A percentile compares a stretch with the other conserved stretches of the same genome.
These are phyloP conservation scores for Pollenia labialis DNA, from an alignment of 2,888 invertebrate genomes.

Conservation along the genomic window DNA sequence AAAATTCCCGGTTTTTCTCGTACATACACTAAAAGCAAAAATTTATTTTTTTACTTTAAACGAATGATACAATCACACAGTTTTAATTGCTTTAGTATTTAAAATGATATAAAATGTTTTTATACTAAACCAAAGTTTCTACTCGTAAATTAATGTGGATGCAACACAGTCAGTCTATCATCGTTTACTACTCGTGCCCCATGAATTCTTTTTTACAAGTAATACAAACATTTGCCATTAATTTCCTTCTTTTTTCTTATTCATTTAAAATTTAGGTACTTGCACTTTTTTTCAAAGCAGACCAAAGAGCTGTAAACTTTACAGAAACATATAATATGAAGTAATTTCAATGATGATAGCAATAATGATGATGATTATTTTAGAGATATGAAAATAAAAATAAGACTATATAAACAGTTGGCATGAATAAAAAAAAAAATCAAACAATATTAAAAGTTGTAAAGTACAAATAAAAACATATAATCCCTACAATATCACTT, in stretches of 20 bases:
- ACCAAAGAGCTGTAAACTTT: neutral
- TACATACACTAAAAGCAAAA: no score
- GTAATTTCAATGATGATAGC: slow-evolving; percentile 57
- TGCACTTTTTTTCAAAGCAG: slow-evolving; percentile 7
- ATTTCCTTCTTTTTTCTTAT: slow-evolving; percentile 1
- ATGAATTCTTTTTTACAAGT: slow-evolving; percentile 28
- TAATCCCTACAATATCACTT: neutral
- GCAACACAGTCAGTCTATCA: slow-evolving; percentile 9
- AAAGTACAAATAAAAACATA: slow-evolving; percentile 11
- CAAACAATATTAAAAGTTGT: neutral
- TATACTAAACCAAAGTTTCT: neutral
- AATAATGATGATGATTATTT: slow-evolving; percentile 37
- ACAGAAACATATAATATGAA: slow-evolving; percentile 45
- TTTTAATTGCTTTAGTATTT: neutral
- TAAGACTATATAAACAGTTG: slow-evolving; percentile 29
- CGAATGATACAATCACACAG: neutral
- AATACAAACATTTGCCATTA: slow-evolving; percentile 63
- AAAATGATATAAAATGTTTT: neutral
- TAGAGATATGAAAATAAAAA: slow-evolving; percentile 35
- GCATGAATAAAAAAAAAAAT: slow-evolving; percentile 8
- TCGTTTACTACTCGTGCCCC: slow-evolving; percentile 49
- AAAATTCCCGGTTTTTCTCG: no score
- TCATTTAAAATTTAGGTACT: slow-evolving; percentile 24
- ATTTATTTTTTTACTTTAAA: no score
- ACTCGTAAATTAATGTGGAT: neutral